Evolutionary conservation across 1,140 invertebrate genomes (phyloP), one percentile per base, ranked within the genome.

Genomic region (Rhizoglyphus robini): DNA sequence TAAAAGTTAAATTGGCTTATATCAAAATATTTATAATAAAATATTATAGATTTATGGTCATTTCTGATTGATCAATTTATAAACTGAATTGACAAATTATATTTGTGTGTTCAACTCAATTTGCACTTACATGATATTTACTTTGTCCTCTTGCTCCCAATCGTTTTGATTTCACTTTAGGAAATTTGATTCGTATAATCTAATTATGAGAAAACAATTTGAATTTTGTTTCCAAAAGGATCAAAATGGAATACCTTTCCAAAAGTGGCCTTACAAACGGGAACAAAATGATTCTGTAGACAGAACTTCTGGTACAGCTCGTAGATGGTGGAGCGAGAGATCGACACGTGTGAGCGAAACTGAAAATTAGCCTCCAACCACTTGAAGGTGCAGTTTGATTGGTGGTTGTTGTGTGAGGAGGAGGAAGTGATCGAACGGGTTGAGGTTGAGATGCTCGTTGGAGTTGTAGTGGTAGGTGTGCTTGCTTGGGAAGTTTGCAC

Each of bases 61-160:
- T n/a, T n/a, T n/a, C n/a, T n/a, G n/a, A n/a, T n/a, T n/a, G n/a
- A n/a, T n/a, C n/a, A n/a, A n/a, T n/a, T n/a, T n/a, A n/a, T n/a
- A n/a, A n/a, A n/a, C n/a, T n/a, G n/a, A n/a, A n/a, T n/a, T n/a
- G n/a, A n/a, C n/a, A n/a, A n/a, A n/a, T n/a, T n/a, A n/a, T n/a
- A n/a, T n/a, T n/a, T n/a, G n/a, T n/a, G n/a, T n/a, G n/a, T n/a
- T n/a, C n/a, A n/a, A n/a, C n/a, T n/a, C n/a, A n/a, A n/a, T n/a
- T n/a, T n/a, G n/a, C n/a, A 51, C 31, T 51, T 49, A 64, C 63
- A 57, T 64, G 63, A 57, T 64, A 64, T 38, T 64, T 64, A 38
- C 46, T 49, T 30, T 64, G 63, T 30, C 63, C 63, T 30, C 63
- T n/a, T 3, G 63, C 63, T 3, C 63, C 63, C n/a, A 64, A 38